phyloP scores from a whole-genome alignment of 2,113 vertebrate genomes.

The Corythoichthys haematopterus region DNA sequence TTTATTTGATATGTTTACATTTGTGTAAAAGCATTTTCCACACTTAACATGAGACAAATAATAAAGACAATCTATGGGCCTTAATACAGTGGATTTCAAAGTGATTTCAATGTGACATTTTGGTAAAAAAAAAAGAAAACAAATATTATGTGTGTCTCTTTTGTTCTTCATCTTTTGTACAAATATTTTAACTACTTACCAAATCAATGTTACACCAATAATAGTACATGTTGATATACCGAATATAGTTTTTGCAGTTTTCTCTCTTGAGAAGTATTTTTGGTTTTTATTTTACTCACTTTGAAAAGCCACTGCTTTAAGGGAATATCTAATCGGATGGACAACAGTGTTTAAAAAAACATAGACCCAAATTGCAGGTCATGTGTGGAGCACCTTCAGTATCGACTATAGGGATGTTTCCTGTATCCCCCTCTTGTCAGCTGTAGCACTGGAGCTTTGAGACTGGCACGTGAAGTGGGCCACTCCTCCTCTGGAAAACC shows the following conservation, averaged over 20 bases:
- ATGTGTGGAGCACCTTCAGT: constrained; percentile 91
- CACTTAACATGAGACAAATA: neutral
- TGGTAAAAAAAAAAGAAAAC: neutral
- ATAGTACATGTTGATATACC: neutral
- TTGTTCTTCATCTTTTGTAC: no score
- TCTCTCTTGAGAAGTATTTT: neutral
- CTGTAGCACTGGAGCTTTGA: constrained; percentile 89
- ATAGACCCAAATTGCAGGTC: constrained; percentile 72
- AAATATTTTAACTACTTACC: no score
- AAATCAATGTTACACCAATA: no score
- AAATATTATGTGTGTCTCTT: no score
- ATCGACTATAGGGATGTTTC: constrained; percentile 99
- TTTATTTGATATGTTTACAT: neutral
- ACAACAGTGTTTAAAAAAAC: constrained; percentile 46
- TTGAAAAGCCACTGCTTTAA: constrained; percentile 23
- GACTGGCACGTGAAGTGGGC: constrained; percentile 78
- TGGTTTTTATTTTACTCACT: neutral
- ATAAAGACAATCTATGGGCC: neutral
- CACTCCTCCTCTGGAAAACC: constrained; percentile 88
- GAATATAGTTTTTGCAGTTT: neutral
- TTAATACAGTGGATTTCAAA: neutral
- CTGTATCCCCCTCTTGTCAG: constrained; percentile 92
- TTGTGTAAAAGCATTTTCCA: neutral
- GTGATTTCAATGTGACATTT: neutral
- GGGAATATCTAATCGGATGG: constrained; percentile 49